Evolutionary conservation across 1,140 invertebrate species (phyloP).

Genomic region (Chrysoperla carnea): DNA sequence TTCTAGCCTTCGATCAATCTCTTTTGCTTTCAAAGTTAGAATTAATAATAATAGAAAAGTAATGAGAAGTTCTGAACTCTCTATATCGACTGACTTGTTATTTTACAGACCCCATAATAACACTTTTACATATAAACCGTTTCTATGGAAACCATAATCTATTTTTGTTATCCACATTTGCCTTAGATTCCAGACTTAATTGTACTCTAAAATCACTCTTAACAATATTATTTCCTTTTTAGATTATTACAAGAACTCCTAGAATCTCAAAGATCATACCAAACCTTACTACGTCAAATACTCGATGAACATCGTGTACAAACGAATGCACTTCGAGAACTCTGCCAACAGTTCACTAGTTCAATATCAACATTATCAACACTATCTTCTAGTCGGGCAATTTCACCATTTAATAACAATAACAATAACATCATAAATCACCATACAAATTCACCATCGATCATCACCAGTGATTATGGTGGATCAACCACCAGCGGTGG

Average conservation of each 20-base stretch:
- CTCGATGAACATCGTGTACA: slow-evolving; percentile 51
- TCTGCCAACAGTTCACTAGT: slow-evolving; percentile 22
- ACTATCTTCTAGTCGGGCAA: background rate
- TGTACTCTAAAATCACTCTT: too few species aligned
- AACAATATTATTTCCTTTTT: background rate
- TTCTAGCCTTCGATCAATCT: too few species aligned
- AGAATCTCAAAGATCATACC: slow-evolving; percentile 49
- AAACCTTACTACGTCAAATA: slow-evolving; percentile 41
- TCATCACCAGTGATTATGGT: background rate
- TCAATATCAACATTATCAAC: background rate
- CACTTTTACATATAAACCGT: too few species aligned
- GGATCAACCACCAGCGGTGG: slow-evolving; percentile 8
- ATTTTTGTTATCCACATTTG: too few species aligned
- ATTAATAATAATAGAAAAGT: too few species aligned
- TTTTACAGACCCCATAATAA: too few species aligned
- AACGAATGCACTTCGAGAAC: slow-evolving; percentile 25
- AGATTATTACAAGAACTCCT: slow-evolving; percentile 36
- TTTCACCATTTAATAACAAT: slow-evolving; percentile 1
- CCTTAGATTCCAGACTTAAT: too few species aligned
- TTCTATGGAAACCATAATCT: too few species aligned
- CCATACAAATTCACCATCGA: background rate
- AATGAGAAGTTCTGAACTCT: too few species aligned
- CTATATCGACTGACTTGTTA: too few species aligned
- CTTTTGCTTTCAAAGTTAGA: too few species aligned
- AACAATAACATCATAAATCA: too few species aligned